Conservation (phyloP, 2,113 vertebrate genomes). For the Colaptes auratus region DNA sequence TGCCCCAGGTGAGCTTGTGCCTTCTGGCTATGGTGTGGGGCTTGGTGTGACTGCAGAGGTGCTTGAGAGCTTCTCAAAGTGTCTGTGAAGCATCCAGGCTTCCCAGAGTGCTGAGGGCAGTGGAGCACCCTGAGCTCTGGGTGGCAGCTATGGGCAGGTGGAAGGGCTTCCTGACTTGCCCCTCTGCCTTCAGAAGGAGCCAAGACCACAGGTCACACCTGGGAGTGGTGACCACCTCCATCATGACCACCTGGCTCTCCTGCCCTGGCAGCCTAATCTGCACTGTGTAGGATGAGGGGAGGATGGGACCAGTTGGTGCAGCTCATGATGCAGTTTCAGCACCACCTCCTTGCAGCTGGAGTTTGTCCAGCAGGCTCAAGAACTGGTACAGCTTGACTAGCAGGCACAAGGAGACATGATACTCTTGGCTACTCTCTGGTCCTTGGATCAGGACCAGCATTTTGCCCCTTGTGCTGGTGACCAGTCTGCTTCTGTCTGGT, state of each 20-base stretch:
- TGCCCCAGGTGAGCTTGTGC: background rate
- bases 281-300: background rate
- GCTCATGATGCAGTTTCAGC: slow-evolving; percentile 11
- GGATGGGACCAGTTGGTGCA: background rate
- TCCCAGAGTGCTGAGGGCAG: background rate
- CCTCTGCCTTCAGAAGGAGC: background rate
- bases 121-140: background rate
- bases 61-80: background rate
- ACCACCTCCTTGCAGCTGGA: background rate
- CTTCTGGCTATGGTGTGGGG: background rate
- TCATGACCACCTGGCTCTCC: background rate
- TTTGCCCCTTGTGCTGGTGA: background rate
- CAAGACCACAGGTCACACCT: background rate
- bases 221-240: background rate
- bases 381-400: slow-evolving; percentile 44
- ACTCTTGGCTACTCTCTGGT: background rate
- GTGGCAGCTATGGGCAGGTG: background rate
- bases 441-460: background rate
- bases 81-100: background rate
- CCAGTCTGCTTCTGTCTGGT: background rate
- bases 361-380: background rate
- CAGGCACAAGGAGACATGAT: background rate
- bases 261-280: background rate
- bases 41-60: background rate
- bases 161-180: background rate